Evolutionary conservation across 2,888 invertebrate genomes (phyloP), one percentile per base, ranked within the genome.

Genomic region (Pecten maximus): DNA sequence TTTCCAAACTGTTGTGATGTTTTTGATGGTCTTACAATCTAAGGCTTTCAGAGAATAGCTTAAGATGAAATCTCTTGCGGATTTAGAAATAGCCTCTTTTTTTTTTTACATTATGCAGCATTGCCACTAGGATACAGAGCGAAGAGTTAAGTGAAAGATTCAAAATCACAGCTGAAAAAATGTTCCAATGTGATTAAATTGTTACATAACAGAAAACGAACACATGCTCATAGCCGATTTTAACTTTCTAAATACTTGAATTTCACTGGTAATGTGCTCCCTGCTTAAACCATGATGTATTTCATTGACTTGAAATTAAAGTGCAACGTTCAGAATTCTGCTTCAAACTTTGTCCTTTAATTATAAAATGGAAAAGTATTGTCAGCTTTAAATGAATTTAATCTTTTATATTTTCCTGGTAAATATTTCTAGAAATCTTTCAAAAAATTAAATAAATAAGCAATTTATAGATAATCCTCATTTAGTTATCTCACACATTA

Each of bases 61-160:
- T 28, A 28, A 74, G 74, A 28, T 74, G 35, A 74, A 74, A 74
- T 74, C 35, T 74, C 35, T 28, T 10, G 35, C 1, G 74, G 74
- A 74, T 74, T 74, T 74, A 74, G 74, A 74, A 74, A 74, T 74
- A 35, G n/a, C 35, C 35, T 28, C 35, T 74, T 74, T 74, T 74
- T 74, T 44, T 44, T 44, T 12, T 44, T 44, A 12, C 35, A n/a
- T 74, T 15, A 23, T 28, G 28, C 23, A 74, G 23, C 74, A 4
- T 74, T 74, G 28, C 8, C 12, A 74, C 35, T 35, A 12, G 19
- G 74, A 74, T 74, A 0, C 23, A 10, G 35, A 54, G 35, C 28
- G 35, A 28, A 74, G 74, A 74, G 28, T 74, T 74, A 74, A 35
- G 74, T 74, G 74, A 74, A 74, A 74, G 74, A 74, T 74, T 74